phyloP scores from a whole-genome alignment of 2,888 invertebrate species.

The Protonemura montana region DNA sequence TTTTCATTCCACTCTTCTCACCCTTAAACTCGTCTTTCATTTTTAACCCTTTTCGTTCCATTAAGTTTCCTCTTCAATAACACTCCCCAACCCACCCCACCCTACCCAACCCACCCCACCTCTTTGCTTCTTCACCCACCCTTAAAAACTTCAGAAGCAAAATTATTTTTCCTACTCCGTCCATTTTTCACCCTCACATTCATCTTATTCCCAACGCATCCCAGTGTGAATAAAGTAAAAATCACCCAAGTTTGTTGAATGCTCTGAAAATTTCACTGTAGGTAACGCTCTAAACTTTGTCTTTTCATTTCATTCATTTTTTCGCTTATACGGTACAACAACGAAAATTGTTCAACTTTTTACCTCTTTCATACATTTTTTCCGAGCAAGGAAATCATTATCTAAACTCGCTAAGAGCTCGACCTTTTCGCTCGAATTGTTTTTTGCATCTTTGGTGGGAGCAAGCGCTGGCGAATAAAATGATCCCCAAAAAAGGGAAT shows the following conservation, averaged over 20 bases:
- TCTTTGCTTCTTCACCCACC: slow-evolving; percentile 30
- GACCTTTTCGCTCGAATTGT: background rate
- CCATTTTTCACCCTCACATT: slow-evolving; percentile 42
- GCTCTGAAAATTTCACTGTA: slow-evolving; percentile 15
- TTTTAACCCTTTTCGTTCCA: slow-evolving; percentile 42
- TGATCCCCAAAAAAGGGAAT: background rate
- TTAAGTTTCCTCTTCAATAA: slow-evolving; percentile 42
- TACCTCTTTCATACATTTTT: background rate
- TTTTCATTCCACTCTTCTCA: slow-evolving; percentile 21
- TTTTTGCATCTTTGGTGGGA: background rate
- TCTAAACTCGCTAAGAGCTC: background rate
- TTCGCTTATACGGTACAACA: background rate
- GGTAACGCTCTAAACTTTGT: background rate
- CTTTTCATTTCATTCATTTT: background rate
- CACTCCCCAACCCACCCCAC: slow-evolving; percentile 16
- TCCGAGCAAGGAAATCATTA: background rate
- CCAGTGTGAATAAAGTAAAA: slow-evolving; percentile 19
- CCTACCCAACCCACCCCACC: slow-evolving; percentile 2
- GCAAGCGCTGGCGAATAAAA: background rate
- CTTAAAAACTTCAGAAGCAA: slow-evolving; percentile 42
- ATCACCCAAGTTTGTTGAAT: slow-evolving; percentile 31
- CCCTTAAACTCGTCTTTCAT: slow-evolving; percentile 40
- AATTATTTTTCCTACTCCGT: slow-evolving; percentile 42
- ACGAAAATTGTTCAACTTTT: background rate
- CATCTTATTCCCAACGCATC: slow-evolving; percentile 41